A percentile compares a stretch with the other conserved stretches of the same genome.
These are phyloP conservation scores for Agrochola lota DNA, from an alignment of 2,888 invertebrate genomes.

Conservation along the genomic window DNA sequence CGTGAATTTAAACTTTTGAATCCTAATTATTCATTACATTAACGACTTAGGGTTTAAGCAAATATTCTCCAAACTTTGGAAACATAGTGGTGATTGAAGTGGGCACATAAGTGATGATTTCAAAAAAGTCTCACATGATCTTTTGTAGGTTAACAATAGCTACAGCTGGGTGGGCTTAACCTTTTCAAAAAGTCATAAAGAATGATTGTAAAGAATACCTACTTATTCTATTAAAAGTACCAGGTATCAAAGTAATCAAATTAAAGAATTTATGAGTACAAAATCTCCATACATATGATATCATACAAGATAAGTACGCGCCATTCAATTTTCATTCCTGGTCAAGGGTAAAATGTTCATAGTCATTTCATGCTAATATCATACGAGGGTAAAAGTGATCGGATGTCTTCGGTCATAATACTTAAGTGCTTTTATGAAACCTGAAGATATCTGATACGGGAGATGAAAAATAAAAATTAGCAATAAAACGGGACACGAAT, in stretches of 20 bases:
- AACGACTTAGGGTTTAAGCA: neutral
- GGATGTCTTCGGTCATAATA: conserved; percentile 63
- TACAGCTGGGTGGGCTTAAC: neutral
- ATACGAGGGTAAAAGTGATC: conserved; percentile 66
- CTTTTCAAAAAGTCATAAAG: neutral
- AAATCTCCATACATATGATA: conserved; percentile 47
- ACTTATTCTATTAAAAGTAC: neutral
- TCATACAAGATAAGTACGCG: conserved; percentile 46
- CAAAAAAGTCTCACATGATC: neutral
- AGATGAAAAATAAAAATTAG: conserved; percentile 66
- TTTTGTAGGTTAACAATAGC: neutral
- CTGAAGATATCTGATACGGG: conserved; percentile 65
- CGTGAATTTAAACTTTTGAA: conserved; percentile 20
- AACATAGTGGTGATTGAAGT: neutral
- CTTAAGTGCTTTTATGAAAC: conserved; percentile 66
- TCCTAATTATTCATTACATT: neutral
- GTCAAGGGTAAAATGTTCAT: conserved; percentile 66
- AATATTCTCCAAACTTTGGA: neutral
- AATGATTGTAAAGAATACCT: neutral
- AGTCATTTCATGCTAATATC: conserved; percentile 68
- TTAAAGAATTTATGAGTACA: conserved; percentile 30
- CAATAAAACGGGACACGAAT: conserved; percentile 66
- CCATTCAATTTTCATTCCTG: conserved; percentile 67
- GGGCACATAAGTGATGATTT: neutral
- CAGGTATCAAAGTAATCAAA: conserved; percentile 10